Conservation (phyloP, 2,888 invertebrate genomes). For the Callinectes sapidus region DNA sequence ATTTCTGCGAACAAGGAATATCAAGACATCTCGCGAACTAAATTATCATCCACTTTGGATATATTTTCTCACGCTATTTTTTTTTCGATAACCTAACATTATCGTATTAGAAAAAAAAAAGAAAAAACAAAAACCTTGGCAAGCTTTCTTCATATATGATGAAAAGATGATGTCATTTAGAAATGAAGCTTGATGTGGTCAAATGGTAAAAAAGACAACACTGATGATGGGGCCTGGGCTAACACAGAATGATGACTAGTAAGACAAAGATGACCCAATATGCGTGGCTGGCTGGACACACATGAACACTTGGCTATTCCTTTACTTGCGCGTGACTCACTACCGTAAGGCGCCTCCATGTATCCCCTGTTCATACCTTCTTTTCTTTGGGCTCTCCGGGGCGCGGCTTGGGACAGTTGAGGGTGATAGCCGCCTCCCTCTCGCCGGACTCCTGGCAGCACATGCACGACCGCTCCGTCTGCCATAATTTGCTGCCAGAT, state of each 20-base stretch:
- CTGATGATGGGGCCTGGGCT: not conserved
- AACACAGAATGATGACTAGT: not conserved
- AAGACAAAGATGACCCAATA: not conserved
- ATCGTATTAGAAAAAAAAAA: too few relatives aligned
- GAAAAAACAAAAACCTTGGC: too few relatives aligned
- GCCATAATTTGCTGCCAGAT: slow-evolving; percentile 96
- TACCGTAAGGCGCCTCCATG: not conserved
- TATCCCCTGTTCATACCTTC: slow-evolving; percentile 80
- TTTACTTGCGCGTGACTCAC: not conserved
- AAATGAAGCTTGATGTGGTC: too few relatives aligned
- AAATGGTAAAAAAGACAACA: too few relatives aligned
- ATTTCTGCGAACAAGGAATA: too few relatives aligned
- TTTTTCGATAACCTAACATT: too few relatives aligned
- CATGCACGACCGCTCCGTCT: slow-evolving; percentile 96
- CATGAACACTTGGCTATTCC: not conserved
- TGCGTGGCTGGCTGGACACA: not conserved
- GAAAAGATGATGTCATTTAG: too few relatives aligned
- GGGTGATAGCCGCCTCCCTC: slow-evolving; percentile 90
- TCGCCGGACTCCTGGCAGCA: slow-evolving; percentile 96
- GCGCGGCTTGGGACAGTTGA: slow-evolving; percentile 92
- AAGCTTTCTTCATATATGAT: too few relatives aligned
- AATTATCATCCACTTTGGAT: too few relatives aligned
- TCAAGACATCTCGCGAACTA: too few relatives aligned
- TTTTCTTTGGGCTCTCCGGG: slow-evolving; percentile 89
- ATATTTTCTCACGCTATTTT: too few relatives aligned